Evolutionary conservation across 2,888 invertebrate genomes (phyloP).

Genomic region (Branchellion lobata): DNA sequence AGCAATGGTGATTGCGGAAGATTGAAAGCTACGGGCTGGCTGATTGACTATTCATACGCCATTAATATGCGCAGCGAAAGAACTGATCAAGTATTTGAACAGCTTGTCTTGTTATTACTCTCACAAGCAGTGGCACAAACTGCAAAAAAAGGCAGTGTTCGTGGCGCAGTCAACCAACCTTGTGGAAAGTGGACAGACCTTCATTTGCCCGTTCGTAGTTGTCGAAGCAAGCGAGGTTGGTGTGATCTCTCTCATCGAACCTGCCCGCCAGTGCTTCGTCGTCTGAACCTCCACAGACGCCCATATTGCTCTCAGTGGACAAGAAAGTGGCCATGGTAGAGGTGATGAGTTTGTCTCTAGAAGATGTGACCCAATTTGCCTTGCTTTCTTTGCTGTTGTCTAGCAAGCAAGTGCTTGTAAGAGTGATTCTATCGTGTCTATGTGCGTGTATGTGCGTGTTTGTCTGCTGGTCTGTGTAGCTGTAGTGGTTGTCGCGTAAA

Average conservation of each 20-base stretch:
- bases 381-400: too few species aligned
- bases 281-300: neutral
- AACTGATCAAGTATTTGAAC: too few species aligned
- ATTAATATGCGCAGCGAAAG: neutral
- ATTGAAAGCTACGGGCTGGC: too few species aligned
- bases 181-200: neutral
- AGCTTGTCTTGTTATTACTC: too few species aligned
- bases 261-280: neutral
- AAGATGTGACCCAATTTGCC: too few species aligned
- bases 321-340: neutral
- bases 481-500: constrained; percentile 7
- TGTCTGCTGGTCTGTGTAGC: neutral
- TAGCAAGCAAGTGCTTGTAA: neutral
- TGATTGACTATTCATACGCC: neutral
- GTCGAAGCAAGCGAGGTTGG: constrained; percentile 11
- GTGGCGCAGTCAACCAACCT: neutral
- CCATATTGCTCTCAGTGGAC: neutral
- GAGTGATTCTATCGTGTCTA: too few species aligned
- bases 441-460: neutral
- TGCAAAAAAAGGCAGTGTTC: too few species aligned
- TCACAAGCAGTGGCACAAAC: too few species aligned
- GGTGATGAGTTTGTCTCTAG: neutral
- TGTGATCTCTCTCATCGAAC: neutral
- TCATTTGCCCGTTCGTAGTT: constrained; percentile 18
- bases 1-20: too few species aligned